Evolutionary conservation across 2,113 vertebrate species (phyloP).

Genomic region (Hyla sarda): DNA sequence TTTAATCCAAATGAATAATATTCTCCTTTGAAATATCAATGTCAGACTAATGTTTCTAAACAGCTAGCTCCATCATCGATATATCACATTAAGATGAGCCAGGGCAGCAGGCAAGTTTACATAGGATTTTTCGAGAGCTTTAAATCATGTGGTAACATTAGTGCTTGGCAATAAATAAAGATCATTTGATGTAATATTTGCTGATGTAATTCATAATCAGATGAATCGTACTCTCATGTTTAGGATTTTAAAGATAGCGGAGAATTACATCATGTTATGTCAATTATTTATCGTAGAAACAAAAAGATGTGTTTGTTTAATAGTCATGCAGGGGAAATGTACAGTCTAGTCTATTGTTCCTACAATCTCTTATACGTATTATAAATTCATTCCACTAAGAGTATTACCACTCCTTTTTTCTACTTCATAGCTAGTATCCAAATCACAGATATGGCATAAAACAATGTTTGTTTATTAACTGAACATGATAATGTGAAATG

Average conservation of each 20-base stretch:
- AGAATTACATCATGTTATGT: background rate
- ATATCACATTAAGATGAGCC: constrained; percentile 11
- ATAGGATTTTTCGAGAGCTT: background rate
- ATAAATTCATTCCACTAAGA: too few relatives aligned
- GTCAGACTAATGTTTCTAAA: constrained; percentile 5
- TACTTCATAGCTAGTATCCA: too few relatives aligned
- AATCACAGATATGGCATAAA: too few relatives aligned
- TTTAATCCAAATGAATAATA: constrained; percentile 6
- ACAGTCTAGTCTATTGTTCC: too few relatives aligned
- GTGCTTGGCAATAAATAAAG: background rate
- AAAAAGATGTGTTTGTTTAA: background rate
- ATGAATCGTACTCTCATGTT: background rate
- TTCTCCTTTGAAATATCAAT: constrained; percentile 7
- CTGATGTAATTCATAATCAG: constrained; percentile 7
- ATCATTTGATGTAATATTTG: constrained; percentile 1
- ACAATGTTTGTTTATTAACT: too few relatives aligned
- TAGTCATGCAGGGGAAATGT: background rate
- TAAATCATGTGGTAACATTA: background rate
- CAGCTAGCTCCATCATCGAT: background rate
- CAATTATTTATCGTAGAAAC: background rate
- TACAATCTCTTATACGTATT: too few relatives aligned
- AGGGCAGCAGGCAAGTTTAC: background rate
- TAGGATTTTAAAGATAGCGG: background rate
- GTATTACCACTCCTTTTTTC: too few relatives aligned
- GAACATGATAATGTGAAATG: too few relatives aligned